These are phyloP conservation scores for Otis tarda DNA, from an alignment of 2,113 vertebrate species.

Conservation along the genomic window DNA sequence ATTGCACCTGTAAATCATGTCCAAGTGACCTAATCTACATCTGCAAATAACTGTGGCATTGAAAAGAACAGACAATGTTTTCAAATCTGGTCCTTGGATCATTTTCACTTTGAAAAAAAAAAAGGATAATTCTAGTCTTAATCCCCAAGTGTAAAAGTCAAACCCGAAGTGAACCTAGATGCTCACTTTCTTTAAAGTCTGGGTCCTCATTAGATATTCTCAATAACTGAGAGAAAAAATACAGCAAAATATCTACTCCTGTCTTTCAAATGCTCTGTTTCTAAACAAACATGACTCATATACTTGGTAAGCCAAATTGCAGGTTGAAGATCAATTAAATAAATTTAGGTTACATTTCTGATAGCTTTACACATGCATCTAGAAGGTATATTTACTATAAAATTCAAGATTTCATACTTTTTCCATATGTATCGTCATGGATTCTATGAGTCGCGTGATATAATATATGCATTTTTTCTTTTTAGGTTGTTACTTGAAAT, in stretches of 20 bases:
- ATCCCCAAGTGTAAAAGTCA: neutral
- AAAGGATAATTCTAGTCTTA: neutral
- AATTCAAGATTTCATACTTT: neutral
- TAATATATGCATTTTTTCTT: neutral
- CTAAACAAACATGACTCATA: neutral
- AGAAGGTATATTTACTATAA: neutral
- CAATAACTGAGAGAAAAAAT: neutral
- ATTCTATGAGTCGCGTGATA: neutral
- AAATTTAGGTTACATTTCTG: neutral
- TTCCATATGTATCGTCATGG: fast-evolving
- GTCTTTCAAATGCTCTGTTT: neutral
- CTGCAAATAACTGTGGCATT: neutral
- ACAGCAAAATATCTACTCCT: neutral
- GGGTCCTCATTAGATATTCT: neutral
- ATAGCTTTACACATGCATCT: neutral
- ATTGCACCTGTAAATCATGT: neutral
- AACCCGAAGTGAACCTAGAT: neutral
- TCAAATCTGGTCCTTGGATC: neutral
- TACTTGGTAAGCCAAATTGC: neutral
- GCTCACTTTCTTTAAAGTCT: neutral
- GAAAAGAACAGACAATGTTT: neutral
- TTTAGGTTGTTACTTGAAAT: constrained; percentile 3
- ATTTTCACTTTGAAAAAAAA: neutral
- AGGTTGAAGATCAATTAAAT: neutral
- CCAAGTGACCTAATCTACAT: neutral